These are phyloP conservation scores for Rhinophrynus dorsalis DNA, from an alignment of 2,797 vertebrate species.

Conservation along the genomic window DNA sequence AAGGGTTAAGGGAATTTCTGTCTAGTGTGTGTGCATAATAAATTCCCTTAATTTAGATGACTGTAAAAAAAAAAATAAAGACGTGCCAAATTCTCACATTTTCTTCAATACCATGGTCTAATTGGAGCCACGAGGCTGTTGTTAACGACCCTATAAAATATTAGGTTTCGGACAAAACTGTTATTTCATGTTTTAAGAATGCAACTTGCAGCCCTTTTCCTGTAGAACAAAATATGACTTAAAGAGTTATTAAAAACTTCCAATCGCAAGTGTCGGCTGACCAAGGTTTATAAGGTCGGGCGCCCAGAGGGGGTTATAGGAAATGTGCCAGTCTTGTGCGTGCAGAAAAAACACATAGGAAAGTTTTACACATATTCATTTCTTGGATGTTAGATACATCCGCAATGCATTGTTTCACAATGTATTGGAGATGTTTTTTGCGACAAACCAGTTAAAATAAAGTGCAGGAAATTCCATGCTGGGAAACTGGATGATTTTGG, in stretches of 20 bases:
- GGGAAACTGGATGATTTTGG: too few relatives aligned
- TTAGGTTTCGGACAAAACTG: constrained; percentile 44
- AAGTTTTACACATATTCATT: neutral
- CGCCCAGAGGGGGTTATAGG: constrained; percentile 24
- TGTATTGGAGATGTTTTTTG: too few relatives aligned
- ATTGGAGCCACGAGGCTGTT: constrained; percentile 49
- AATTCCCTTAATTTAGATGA: constrained; percentile 26
- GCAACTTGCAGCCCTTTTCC: constrained; percentile 36
- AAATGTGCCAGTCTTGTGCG: constrained; percentile 16
- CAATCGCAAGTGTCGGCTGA: constrained; percentile 44
- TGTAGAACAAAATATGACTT: constrained; percentile 42
- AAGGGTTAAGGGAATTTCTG: constrained; percentile 22
- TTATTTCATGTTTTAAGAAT: constrained; percentile 50
- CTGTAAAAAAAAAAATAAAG: constrained; percentile 22
- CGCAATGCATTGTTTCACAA: too few relatives aligned
- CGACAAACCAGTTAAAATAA: too few relatives aligned
- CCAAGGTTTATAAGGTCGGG: constrained; percentile 39
- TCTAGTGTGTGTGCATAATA: neutral
- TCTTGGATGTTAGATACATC: too few relatives aligned
- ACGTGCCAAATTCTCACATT: constrained; percentile 21
- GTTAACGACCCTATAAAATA: constrained; percentile 48
- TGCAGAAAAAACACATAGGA: neutral
- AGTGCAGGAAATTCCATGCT: too few relatives aligned
- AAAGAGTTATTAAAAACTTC: constrained; percentile 43
- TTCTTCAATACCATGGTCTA: constrained; percentile 39